These are phyloP conservation scores for Rhadinocentrus ornatus DNA, from an alignment of 2,797 vertebrate species.

Conservation along the genomic window DNA sequence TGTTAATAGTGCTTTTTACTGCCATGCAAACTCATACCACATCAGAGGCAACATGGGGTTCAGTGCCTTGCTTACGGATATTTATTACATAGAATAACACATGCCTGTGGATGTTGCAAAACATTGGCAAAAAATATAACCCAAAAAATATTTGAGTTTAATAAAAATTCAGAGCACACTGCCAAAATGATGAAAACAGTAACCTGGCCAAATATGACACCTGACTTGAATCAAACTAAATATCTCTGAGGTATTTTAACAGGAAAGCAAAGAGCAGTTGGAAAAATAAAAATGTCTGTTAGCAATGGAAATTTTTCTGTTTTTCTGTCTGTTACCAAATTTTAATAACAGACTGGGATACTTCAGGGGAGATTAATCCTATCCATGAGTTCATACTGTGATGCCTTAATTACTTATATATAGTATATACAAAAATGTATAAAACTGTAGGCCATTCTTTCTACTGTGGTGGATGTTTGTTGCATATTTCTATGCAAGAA, in stretches of 20 bases:
- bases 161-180: neutral
- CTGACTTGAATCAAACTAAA: neutral
- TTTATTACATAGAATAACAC: neutral
- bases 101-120: neutral
- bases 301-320: neutral
- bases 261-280: neutral
- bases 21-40: neutral
- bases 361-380: neutral
- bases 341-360: neutral
- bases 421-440: neutral
- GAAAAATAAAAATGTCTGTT: neutral
- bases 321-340: neutral
- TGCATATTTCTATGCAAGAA: constrained; percentile 2
- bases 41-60: neutral
- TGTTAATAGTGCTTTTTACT: neutral
- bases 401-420: neutral
- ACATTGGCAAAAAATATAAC: neutral
- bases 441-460: neutral
- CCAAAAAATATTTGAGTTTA: neutral
- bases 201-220: neutral
- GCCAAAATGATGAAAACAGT: neutral
- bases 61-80: neutral
- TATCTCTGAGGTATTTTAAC: neutral
- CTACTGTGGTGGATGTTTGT: constrained; percentile 3
- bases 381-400: neutral